Evolutionary conservation across 2,888 invertebrate species (phyloP).

Genomic region (Xanthorhoe spadicearia): DNA sequence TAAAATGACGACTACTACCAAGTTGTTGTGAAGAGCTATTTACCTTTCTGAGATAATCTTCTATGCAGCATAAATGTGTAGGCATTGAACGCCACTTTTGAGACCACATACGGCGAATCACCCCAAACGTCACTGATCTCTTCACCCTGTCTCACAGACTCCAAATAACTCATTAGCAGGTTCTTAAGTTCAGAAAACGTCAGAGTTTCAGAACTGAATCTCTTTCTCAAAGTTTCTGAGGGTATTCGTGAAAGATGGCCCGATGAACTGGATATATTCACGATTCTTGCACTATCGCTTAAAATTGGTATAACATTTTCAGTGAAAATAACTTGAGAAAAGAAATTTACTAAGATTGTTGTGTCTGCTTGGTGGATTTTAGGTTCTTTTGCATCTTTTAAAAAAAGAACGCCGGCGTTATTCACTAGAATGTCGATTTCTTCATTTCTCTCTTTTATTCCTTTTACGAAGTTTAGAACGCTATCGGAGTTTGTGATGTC

Average conservation of each 20-base stretch:
- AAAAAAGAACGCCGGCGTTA: slow-evolving; percentile 87
- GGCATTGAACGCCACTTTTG: slow-evolving; percentile 90
- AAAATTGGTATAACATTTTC: slow-evolving; percentile 88
- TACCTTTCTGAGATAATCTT: slow-evolving; percentile 58
- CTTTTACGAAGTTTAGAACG: slow-evolving; percentile 80
- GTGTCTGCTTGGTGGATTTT: slow-evolving; percentile 64
- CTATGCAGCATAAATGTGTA: slow-evolving; percentile 88
- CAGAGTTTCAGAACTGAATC: slow-evolving; percentile 77
- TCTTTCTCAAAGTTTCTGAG: slow-evolving; percentile 75
- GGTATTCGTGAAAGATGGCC: slow-evolving; percentile 87
- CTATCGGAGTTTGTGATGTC: slow-evolving; percentile 87
- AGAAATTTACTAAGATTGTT: slow-evolving; percentile 70
- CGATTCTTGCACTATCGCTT: slow-evolving; percentile 87
- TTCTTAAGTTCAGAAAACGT: slow-evolving; percentile 82
- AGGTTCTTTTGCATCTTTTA: slow-evolving; percentile 68
- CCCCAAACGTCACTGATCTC: slow-evolving; percentile 82
- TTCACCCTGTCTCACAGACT: slow-evolving; percentile 71
- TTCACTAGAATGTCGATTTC: slow-evolving; percentile 89
- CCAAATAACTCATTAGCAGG: slow-evolving; percentile 87
- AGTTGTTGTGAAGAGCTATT: not conserved
- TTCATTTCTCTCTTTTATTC: slow-evolving; percentile 82
- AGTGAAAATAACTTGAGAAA: slow-evolving; percentile 72
- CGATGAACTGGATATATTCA: slow-evolving; percentile 89
- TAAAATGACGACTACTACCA: too few relatives aligned
- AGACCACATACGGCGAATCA: slow-evolving; percentile 87